Evolutionary conservation across 2,113 vertebrate species (phyloP).

Genomic region (Tyrannus savana): DNA sequence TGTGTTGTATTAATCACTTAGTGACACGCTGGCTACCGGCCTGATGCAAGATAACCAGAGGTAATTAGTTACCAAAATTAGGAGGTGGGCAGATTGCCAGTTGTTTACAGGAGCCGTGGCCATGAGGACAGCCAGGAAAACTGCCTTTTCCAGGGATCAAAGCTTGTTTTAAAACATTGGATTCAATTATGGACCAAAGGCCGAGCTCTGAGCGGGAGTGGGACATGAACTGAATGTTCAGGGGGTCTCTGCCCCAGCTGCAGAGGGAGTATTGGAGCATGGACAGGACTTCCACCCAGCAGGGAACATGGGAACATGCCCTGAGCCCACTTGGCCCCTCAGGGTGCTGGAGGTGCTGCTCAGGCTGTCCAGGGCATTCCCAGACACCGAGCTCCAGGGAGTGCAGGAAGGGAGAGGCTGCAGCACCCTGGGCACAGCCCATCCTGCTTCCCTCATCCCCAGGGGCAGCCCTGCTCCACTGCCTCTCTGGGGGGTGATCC

Average conservation of each 20-base stretch:
- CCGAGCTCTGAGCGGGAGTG: background rate
- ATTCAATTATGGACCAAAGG: background rate
- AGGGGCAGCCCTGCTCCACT: background rate
- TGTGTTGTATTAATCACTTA: slow-evolving; percentile 23
- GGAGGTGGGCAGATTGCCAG: slow-evolving; percentile 39
- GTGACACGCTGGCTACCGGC: slow-evolving; percentile 31
- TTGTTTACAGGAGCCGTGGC: background rate
- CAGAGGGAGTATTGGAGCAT: rapidly evolving
- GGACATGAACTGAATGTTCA: rapidly evolving
- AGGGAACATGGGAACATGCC: rapidly evolving
- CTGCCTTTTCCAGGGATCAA: background rate
- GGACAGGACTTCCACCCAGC: rapidly evolving
- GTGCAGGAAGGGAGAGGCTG: background rate
- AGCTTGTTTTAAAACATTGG: background rate
- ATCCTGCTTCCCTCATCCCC: background rate
- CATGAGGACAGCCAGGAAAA: background rate
- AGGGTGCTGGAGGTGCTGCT: background rate
- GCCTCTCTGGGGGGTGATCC: rapidly evolving
- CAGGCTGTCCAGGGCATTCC: background rate
- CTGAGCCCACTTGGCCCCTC: background rate
- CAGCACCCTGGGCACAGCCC: background rate
- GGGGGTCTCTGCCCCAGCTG: rapidly evolving
- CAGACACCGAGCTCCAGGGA: background rate
- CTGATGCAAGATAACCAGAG: slow-evolving; percentile 43
- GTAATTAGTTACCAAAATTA: slow-evolving; percentile 61